Evolutionary conservation across 2,113 vertebrate genomes (phyloP).

Genomic region (Sylvia atricapilla): DNA sequence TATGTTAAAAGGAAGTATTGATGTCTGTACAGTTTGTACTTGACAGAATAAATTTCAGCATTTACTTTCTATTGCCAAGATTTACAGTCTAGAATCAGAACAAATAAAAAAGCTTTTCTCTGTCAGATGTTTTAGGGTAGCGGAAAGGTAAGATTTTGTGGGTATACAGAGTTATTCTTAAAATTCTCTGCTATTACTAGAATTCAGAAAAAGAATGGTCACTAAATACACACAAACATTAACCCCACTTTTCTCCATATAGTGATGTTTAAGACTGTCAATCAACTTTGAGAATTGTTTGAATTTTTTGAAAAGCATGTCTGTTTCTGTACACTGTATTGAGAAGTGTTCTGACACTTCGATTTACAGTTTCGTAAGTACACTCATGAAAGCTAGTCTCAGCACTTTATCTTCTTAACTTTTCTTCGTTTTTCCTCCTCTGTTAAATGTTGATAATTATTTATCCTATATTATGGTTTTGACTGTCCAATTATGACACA

Average conservation of each 20-base stretch:
- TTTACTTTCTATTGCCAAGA: slow-evolving; percentile 15
- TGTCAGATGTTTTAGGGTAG: neutral
- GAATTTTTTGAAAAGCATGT: neutral
- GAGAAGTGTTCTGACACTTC: neutral
- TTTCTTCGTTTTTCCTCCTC: neutral
- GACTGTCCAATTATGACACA: neutral
- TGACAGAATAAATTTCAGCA: neutral
- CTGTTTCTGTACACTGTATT: neutral
- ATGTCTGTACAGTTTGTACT: neutral
- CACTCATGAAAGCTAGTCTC: neutral
- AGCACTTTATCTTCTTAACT: neutral
- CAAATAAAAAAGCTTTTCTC: neutral
- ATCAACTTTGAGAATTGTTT: neutral
- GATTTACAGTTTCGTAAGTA: neutral
- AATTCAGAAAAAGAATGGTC: neutral
- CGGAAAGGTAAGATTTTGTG: neutral
- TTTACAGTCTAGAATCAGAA: neutral
- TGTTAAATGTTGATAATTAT: neutral
- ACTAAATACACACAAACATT: neutral
- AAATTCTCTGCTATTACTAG: neutral
- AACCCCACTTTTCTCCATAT: neutral
- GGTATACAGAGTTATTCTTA: neutral
- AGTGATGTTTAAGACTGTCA: neutral
- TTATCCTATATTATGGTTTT: neutral
- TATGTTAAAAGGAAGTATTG: neutral